Base-by-base conservation (phyloP, 2,797 vertebrate species). In the Selene dorsalis region DNA sequence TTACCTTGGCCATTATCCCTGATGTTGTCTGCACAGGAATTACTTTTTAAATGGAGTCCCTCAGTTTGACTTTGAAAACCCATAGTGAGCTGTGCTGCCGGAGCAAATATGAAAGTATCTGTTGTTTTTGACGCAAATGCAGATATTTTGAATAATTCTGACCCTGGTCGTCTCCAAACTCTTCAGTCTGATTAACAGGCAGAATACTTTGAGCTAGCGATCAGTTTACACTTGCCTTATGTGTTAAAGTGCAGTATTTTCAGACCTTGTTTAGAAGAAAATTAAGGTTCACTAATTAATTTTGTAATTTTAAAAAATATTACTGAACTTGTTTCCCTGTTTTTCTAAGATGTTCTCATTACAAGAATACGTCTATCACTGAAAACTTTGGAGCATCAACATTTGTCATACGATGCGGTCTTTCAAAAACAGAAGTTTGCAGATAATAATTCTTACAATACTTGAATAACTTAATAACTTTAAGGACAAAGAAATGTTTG, bases 1-100 rank as follows among this genome's bases (percentile, higher is more conserved):
- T 73, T 85, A 87, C 81, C 83, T 69, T 79, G 80, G 89, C 89
- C 83, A 88, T 90, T 90, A 86, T 87, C 88, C 75, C 65, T 58
- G 72, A 80, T 75, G 66, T 75, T 79, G 79, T 84, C 77, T 76
- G 74, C 60, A 13, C 68, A 17, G 30, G 82, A 77, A 72, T 73
- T 1, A 79, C 67, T 87, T 87, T 80, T 88, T 83, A 57, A 82
- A 80, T 28, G 58, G 59, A 77, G 67, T 58, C 73, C 82, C 80
- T 89, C 65, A 48, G 53, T 82, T 72, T 82, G 79, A 86, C 80
- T 78, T 85, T 91, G 79, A 85, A 87, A 86, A 64, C 24, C 48
- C 55, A 59, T 89, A 87, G 68, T 72, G 65, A 82, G 55, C 63
- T 86, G 52, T 38, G 28, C 59, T 53, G 12, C 62, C 73, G 24